Evolutionary conservation across 2,888 invertebrate species (phyloP), one percentile per base, ranked within the genome.

Genomic region (Helicoverpa assulta): DNA sequence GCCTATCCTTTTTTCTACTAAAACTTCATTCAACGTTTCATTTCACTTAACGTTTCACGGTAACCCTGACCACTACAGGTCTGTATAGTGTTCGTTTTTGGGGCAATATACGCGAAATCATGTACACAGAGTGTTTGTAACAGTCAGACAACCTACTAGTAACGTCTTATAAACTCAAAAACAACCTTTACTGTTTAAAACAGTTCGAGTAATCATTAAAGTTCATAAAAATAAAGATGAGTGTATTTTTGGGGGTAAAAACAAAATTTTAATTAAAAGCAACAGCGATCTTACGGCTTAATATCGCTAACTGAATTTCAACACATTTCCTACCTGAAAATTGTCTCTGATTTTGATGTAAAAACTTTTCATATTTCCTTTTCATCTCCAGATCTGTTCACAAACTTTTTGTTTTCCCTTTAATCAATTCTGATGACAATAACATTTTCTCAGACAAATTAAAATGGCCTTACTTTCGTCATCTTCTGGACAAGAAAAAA

Each of bases 401-500:
- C 53, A 67, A 77, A 71, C 63, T 70, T 77, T 80, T 62, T 50
- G 16, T 59, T 80, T 62, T 4, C 47, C 37, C 57, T 55, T 59
- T 76, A 80, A 76, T 70, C 61, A 70, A 63, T 76, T 67, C 43
- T 18, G 61, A 80, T 67, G 60, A 67, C 63, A 81, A 70, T 76
- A 56, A 77, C 50, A 62, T 66, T 54, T 79, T 52, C 61, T 52
- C 16, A 70, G 26, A 72, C 33, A 79, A 69, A 73, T 71, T 60
- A 70, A 55, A 53, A 54, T 5, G 21, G 26, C 70, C 37, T 18
- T 62, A 59, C 19, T 57, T 71, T 56, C 26, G 18, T 59, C 67
- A 62, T 66, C 43, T 65, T 53, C 53, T 56, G 29, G 63, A 55
- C 59, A 18, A 69, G 5, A 70, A 72, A 81, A 75, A 76, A 54